phyloP scores from a whole-genome alignment of 2,888 invertebrate species.

The Onthophagus sagittarius region DNA sequence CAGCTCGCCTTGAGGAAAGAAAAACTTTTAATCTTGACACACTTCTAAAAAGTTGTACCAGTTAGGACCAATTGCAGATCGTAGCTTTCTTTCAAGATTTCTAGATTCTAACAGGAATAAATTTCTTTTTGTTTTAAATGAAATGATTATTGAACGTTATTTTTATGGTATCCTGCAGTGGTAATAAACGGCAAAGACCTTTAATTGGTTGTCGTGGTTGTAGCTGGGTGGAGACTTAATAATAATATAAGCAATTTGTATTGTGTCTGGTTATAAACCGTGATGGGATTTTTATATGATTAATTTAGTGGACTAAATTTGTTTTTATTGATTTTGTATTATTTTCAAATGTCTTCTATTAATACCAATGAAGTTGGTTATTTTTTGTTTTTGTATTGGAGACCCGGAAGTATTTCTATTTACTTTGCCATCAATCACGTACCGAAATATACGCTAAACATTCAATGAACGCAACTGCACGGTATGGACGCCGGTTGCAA shows the following conservation, averaged over 20 bases:
- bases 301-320: not conserved
- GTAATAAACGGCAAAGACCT: not conserved
- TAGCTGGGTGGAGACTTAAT: not conserved
- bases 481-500: not conserved
- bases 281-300: not conserved
- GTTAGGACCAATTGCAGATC: not conserved
- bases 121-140: no score
- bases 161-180: not conserved
- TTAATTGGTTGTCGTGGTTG: not conserved
- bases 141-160: no score
- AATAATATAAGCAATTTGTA: not conserved
- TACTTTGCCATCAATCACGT: not conserved
- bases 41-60: not conserved
- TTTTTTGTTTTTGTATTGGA: not conserved
- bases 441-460: not conserved
- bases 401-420: not conserved
- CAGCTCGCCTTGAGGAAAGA: not conserved
- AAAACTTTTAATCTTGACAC: not conserved
- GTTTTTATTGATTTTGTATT: no score
- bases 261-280: not conserved
- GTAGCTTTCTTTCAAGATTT: not conserved
- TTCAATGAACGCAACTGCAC: not conserved
- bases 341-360: not conserved
- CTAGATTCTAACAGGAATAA: not conserved
- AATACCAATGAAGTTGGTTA: not conserved